phyloP scores from a whole-genome alignment of 1,140 invertebrate genomes.

The Pseudomyrmex sp. region DNA sequence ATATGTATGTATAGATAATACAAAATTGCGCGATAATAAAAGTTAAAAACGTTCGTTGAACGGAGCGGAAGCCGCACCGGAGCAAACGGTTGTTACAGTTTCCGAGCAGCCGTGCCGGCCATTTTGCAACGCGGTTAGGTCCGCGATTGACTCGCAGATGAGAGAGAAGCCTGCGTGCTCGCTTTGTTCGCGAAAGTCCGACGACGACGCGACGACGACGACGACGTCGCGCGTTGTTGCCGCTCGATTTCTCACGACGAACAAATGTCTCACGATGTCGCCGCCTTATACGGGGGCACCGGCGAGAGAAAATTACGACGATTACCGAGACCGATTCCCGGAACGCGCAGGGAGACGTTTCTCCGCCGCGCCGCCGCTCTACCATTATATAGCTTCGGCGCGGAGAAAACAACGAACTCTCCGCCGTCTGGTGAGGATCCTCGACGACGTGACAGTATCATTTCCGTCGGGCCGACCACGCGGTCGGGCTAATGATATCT shows the following conservation, averaged over 20 bases:
- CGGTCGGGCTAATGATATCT: conserved; percentile 52
- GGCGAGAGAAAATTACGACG: conserved; percentile 67
- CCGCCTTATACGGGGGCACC: conserved; percentile 58
- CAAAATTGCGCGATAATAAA: too few species aligned
- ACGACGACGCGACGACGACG: neutral
- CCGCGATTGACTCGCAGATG: neutral
- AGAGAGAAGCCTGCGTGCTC: neutral
- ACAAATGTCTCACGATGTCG: conserved; percentile 24
- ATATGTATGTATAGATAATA: too few species aligned
- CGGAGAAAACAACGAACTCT: conserved; percentile 8
- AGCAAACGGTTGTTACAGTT: too few species aligned
- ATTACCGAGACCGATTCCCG: conserved; percentile 61
- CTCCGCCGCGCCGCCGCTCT: conserved; percentile 29
- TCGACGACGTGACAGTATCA: conserved; percentile 34
- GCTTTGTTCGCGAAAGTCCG: neutral
- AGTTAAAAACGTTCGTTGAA: too few species aligned
- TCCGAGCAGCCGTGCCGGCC: too few species aligned
- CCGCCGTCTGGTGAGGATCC: neutral
- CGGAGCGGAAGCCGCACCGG: too few species aligned
- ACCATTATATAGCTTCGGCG: conserved; percentile 7
- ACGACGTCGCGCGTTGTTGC: conserved; percentile 1
- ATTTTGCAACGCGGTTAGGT: too few species aligned
- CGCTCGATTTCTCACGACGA: conserved; percentile 45
- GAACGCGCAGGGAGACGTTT: conserved; percentile 49
- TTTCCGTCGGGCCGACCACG: conserved; percentile 9